Conservation (phyloP, 2,888 invertebrate genomes). For the Laspeyria flexula region DNA sequence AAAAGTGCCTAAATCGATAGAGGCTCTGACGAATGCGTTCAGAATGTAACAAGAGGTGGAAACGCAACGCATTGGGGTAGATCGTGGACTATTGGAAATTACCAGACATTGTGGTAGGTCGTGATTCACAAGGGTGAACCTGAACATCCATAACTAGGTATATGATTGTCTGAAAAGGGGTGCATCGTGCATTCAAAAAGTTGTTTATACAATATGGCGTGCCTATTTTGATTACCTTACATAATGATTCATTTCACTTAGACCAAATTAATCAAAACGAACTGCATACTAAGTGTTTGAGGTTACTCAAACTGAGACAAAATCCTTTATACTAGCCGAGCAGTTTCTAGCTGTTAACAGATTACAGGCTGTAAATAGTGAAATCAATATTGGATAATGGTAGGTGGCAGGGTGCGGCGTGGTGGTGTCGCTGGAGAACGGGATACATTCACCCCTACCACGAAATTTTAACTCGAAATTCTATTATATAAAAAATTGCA, state of each 20-base stretch:
- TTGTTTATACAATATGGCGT: background rate
- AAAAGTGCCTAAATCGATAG: conserved; percentile 49
- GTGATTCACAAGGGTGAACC: conserved; percentile 46
- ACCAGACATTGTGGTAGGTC: conserved; percentile 74
- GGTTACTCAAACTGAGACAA: background rate
- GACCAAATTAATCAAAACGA: background rate
- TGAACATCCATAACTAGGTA: conserved; percentile 17
- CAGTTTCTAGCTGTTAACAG: conserved; percentile 69
- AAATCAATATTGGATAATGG: conserved; percentile 83
- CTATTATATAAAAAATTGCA: background rate
- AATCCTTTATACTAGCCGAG: conserved; percentile 49
- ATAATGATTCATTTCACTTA: too few relatives aligned
- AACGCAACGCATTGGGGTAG: conserved; percentile 41
- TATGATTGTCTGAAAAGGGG: background rate
- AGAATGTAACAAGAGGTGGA: conserved; percentile 23
- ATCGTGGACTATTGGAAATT: conserved; percentile 42
- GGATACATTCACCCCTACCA: conserved; percentile 66
- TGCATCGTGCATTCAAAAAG: background rate
- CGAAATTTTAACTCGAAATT: conserved; percentile 15
- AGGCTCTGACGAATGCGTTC: conserved; percentile 28
- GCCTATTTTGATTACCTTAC: background rate
- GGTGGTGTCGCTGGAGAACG: conserved; percentile 51
- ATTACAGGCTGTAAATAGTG: conserved; percentile 79
- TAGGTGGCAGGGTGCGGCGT: conserved; percentile 67
- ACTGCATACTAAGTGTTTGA: too few relatives aligned